Percentiles rank a stretch among this genome's conserved stretches.
phyloP scores from a whole-genome alignment of 2,113 vertebrate species.

The Atrichornis clamosus region DNA sequence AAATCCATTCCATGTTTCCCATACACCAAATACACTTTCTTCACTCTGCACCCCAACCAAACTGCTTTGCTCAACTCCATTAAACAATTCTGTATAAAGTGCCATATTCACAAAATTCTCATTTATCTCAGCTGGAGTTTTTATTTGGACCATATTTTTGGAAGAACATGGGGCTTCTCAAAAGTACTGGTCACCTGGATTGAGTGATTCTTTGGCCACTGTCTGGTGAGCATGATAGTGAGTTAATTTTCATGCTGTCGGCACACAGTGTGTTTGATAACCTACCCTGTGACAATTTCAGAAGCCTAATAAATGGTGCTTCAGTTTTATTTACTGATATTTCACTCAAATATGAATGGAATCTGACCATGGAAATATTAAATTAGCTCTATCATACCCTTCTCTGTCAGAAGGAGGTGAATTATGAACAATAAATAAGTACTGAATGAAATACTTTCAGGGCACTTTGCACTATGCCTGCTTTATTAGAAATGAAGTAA shows the following conservation, averaged over 20 bases:
- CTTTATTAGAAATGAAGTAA: slow-evolving; percentile 16
- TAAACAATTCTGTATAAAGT: background rate
- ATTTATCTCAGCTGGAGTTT: slow-evolving; percentile 1
- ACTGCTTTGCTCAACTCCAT: background rate
- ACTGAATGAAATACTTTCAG: slow-evolving; percentile 6
- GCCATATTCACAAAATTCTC: background rate
- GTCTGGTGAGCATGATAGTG: slow-evolving; percentile 9
- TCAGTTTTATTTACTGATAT: slow-evolving; percentile 72
- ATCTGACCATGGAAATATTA: slow-evolving; percentile 49
- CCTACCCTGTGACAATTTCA: slow-evolving; percentile 66
- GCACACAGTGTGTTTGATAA: slow-evolving; percentile 48
- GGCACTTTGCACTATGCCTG: background rate
- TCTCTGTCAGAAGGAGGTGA: slow-evolving; percentile 54
- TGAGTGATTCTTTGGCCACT: slow-evolving; percentile 19
- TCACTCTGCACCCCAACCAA: background rate
- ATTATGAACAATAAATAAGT: slow-evolving; percentile 49
- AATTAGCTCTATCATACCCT: slow-evolving; percentile 62
- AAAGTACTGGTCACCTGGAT: background rate
- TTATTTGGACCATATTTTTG: background rate
- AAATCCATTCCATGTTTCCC: background rate
- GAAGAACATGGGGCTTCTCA: background rate
- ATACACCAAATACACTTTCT: background rate
- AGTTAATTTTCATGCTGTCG: slow-evolving; percentile 60
- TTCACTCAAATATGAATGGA: slow-evolving; percentile 67
- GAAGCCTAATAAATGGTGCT: slow-evolving; percentile 62